Evolutionary conservation across 1,140 invertebrate genomes (phyloP), one percentile per base, ranked within the genome.

Genomic region (Micrasema minimum): DNA sequence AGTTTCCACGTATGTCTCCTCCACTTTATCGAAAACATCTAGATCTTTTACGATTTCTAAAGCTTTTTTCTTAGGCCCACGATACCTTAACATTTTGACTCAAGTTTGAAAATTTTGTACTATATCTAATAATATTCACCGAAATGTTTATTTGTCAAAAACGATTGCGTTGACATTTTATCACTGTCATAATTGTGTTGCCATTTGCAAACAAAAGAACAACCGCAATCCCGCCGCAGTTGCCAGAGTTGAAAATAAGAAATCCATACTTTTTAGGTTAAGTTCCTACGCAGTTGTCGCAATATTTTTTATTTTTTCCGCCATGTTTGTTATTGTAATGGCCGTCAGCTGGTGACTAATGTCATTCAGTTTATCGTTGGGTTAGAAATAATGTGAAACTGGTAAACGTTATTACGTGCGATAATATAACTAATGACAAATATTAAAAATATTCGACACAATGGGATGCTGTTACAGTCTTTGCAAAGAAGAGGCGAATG

Each of bases 11-110:
- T 93, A 96, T 77, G 90, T 89, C 71, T 96, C 93, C 38, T 92
- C 90, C 64, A 97, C 87, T 88, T 96, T 96, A 12, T 93, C 90
- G 81, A 97, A 97, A 14, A 93, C 92, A 85, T 97, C 95, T 2
- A 97, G 80, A 82, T 96, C 90, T 79, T 92, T 93, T 1, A 96
- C 90, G 77, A 89, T 88, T 75, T 90, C 89, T n/a, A 92, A 77
- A 23, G 86, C 80, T 41, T 71, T 67, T 37, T 71, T 70, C 78
- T 85, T 87, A 66, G 88, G 89, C 14, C 88, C 88, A 69, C 89
- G 82, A 77, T 89, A 89, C 72, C 88, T 81, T 74, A 89, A 79
- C 81, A 88, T 85, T 72, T 80, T 79, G 37, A 80, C 72, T 78
- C 80, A 65, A 2, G 26, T 31, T 81, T 77, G 16, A 18, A 59